Evolutionary conservation across 2,797 vertebrate genomes (phyloP).

Genomic region (Microcaecilia unicolor): DNA sequence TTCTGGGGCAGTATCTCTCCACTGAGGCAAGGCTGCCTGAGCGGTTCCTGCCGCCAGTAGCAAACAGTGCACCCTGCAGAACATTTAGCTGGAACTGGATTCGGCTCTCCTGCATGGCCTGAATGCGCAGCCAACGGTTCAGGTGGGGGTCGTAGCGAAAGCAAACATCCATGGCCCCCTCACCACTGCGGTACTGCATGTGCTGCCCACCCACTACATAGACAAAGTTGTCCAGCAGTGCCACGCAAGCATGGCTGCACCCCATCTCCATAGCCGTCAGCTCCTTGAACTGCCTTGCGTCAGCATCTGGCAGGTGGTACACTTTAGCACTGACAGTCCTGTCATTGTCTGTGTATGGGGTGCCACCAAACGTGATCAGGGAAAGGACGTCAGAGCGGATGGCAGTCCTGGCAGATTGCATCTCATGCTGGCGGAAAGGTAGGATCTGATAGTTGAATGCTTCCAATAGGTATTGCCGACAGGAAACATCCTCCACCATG

Average conservation of each 20-base stretch:
- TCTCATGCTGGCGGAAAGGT: conserved; percentile 91
- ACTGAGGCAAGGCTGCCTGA: conserved; percentile 88
- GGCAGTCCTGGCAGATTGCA: conserved; percentile 78
- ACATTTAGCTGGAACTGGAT: conserved; percentile 93
- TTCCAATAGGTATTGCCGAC: conserved; percentile 86
- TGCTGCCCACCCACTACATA: conserved; percentile 89
- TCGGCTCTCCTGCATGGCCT: conserved; percentile 83
- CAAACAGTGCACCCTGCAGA: conserved; percentile 71
- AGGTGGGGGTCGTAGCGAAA: conserved; percentile 89
- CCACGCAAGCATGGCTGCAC: conserved; percentile 88
- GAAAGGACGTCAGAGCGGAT: conserved; percentile 79
- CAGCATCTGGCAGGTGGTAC: conserved; percentile 66
- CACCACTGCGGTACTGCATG: conserved; percentile 89
- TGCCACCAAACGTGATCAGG: conserved; percentile 85
- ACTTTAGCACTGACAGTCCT: conserved; percentile 80
- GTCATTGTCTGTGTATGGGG: conserved; percentile 92
- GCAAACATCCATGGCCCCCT: conserved; percentile 80
- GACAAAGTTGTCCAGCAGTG: conserved; percentile 88
- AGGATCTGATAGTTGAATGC: conserved; percentile 97
- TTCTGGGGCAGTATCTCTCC: conserved; percentile 83
- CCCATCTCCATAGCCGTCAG: conserved; percentile 82
- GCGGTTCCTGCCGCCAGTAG: conserved; percentile 88
- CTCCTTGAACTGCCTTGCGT: conserved; percentile 80
- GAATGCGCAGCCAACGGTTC: conserved; percentile 86
- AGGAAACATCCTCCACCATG: conserved; percentile 91